Evolutionary conservation across 2,797 vertebrate genomes (phyloP).

Genomic region (Sorex maritimensis): DNA sequence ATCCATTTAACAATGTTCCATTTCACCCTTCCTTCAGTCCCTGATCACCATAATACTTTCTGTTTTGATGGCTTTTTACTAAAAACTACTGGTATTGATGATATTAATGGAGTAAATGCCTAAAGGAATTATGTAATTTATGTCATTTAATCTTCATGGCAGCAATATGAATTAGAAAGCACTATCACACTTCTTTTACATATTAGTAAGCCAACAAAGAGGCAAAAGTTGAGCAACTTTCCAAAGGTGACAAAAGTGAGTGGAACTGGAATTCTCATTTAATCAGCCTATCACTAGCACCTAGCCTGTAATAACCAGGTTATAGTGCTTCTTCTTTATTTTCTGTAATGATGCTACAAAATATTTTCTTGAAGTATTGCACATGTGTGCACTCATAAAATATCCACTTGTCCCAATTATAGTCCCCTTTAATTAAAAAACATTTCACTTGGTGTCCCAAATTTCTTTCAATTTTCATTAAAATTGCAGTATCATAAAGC

Average conservation of each 20-base stretch:
- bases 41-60: slow-evolving; percentile 6
- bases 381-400: slow-evolving; percentile 42
- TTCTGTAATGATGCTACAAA: slow-evolving; percentile 40
- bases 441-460: slow-evolving; percentile 35
- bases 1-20: not conserved
- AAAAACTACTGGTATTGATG: slow-evolving; percentile 23
- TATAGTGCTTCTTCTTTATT: slow-evolving; percentile 38
- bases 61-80: slow-evolving; percentile 31
- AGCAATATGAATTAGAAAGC: slow-evolving; percentile 7
- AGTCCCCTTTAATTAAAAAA: slow-evolving; percentile 76
- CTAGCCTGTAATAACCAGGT: not conserved
- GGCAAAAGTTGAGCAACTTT: slow-evolving; percentile 20
- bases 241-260: not conserved
- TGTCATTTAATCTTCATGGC: slow-evolving; percentile 59
- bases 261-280: slow-evolving; percentile 9
- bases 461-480: slow-evolving; percentile 72
- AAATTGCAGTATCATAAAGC: slow-evolving; percentile 66
- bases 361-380: slow-evolving; percentile 26
- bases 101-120: slow-evolving; percentile 27
- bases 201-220: slow-evolving; percentile 48
- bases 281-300: not conserved
- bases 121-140: slow-evolving; percentile 15
- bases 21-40: not conserved
- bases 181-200: slow-evolving; percentile 54
- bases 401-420: slow-evolving; percentile 39